These are phyloP conservation scores for Tapera naevia DNA, from an alignment of 2,797 vertebrate species.

Conservation along the genomic window DNA sequence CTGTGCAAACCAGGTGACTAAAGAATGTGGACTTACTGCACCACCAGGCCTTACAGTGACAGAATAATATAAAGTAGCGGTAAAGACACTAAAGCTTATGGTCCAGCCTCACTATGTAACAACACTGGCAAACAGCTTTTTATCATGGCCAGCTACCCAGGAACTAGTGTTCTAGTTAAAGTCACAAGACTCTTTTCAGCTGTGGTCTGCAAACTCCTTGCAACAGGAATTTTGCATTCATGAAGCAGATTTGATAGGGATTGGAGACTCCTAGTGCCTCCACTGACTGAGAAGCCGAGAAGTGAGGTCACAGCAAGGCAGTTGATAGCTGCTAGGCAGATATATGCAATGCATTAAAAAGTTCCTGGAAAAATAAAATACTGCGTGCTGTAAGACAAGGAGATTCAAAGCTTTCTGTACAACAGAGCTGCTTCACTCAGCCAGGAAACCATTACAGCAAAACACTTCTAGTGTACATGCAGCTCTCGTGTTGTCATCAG, in stretches of 20 bases:
- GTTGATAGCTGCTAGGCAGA: not conserved
- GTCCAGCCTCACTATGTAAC: not conserved
- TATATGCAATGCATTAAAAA: not conserved
- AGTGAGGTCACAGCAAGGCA: not conserved
- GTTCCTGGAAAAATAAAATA: not conserved
- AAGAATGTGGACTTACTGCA: not conserved
- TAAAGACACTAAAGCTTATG: not conserved
- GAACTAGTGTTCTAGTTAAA: not conserved
- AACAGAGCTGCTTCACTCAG: not conserved
- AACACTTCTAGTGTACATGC: not conserved
- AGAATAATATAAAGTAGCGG: not conserved
- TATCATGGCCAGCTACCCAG: not conserved
- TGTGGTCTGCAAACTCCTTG: not conserved
- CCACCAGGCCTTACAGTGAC: rapidly evolving
- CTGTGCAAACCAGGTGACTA: not conserved
- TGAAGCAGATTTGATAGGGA: not conserved
- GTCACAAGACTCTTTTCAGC: not conserved
- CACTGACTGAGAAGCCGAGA: not conserved
- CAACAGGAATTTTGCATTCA: not conserved
- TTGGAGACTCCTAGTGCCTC: not conserved
- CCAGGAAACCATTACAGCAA: not conserved
- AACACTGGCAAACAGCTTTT: not conserved
- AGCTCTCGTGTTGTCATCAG: not conserved
- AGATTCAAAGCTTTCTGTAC: not conserved
- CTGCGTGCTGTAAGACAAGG: not conserved